Conservation (phyloP, 2,113 vertebrate species). For the human region GRCh38 chrX:141283501-141284000, state of each 20-base stretch:
- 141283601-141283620: constrained; percentile 43
- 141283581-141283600: constrained; percentile 64
- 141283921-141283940: neutral
- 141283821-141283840: neutral
- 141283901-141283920: neutral
- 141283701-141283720: constrained; percentile 49
- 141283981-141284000: neutral
- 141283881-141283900: neutral
- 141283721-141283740: constrained; percentile 35
- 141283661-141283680: neutral
- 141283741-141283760: constrained; percentile 42
- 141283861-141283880: neutral
- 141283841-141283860: neutral
- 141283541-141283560: constrained; percentile 68
- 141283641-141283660: neutral
- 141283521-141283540: constrained; percentile 60
- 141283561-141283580: constrained; percentile 70
- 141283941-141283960: neutral
- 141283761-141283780: constrained; percentile 26
- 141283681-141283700: constrained; percentile 24
- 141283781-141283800: neutral
- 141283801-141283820: neutral
- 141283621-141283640: constrained; percentile 29
- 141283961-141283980: fast-evolving
- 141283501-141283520: constrained; percentile 80